These are phyloP conservation scores for Lamellibrachia satsuma DNA, from an alignment of 2,888 invertebrate genomes.

Conservation along the genomic window DNA sequence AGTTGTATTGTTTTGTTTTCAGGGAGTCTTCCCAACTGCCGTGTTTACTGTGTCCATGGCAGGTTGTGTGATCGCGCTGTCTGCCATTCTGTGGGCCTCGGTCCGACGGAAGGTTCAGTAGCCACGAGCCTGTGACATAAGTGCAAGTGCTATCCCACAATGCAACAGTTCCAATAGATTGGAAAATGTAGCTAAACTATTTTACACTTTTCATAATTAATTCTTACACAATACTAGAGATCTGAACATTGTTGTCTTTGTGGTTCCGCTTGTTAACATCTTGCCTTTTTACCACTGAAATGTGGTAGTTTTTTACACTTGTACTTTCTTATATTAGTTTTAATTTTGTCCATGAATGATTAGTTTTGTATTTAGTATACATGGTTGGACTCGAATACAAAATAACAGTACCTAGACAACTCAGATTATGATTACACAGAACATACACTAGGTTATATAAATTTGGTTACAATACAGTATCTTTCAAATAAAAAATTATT, in stretches of 20 bases:
- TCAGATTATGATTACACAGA: no score
- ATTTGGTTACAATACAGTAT: no score
- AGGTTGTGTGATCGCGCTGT: neutral
- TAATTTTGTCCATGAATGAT: neutral
- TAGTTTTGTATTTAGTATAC: neutral
- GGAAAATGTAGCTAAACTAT: neutral
- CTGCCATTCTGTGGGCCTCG: neutral
- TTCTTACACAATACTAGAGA: neutral
- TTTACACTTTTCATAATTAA: neutral
- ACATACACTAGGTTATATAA: no score
- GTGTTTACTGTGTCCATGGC: neutral
- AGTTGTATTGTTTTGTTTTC: neutral
- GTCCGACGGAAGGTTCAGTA: neutral
- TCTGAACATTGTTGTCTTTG: neutral
- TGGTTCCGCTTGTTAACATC: neutral
- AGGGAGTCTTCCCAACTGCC: neutral
- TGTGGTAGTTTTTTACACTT: neutral
- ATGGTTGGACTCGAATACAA: no score
- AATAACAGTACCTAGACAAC: no score
- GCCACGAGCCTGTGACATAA: neutral
- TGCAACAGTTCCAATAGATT: neutral
- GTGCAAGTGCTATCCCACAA: neutral
- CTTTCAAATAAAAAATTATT: no score
- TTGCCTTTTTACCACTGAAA: neutral
- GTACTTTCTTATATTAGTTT: neutral